Conservation (phyloP, 2,888 invertebrate species). For the Ophion ellenae region DNA sequence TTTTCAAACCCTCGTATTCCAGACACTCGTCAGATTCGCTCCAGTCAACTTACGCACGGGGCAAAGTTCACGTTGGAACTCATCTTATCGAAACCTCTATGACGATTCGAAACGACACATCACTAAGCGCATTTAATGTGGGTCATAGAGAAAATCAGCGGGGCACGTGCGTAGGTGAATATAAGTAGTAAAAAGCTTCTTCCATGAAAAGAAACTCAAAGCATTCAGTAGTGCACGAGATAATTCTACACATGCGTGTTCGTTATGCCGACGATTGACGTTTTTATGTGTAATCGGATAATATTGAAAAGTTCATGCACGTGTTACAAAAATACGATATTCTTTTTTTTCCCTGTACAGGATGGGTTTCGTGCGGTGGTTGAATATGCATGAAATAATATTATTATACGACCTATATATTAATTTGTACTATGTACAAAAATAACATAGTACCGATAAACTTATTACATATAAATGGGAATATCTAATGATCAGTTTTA, state of each 20-base stretch:
- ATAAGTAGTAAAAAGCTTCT: slow-evolving; percentile 6
- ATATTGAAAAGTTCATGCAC: not conserved
- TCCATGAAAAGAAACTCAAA: slow-evolving; percentile 4
- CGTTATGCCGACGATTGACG: not conserved
- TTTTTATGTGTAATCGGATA: not conserved
- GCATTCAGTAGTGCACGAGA: not conserved
- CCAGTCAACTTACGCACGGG: not conserved
- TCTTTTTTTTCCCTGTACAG: not conserved
- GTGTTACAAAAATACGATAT: not conserved
- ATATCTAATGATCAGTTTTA: too few species aligned
- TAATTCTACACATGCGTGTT: not conserved
- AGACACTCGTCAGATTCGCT: not conserved
- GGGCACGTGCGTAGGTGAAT: not conserved
- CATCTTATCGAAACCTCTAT: not conserved
- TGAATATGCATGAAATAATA: not conserved
- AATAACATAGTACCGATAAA: too few species aligned
- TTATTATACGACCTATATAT: not conserved
- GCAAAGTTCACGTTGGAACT: not conserved
- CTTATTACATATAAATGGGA: too few species aligned
- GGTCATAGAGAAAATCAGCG: not conserved
- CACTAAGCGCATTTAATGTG: not conserved
- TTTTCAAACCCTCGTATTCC: not conserved
- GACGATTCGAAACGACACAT: not conserved
- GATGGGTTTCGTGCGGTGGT: not conserved
- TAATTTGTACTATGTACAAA: too few species aligned